phyloP scores from a whole-genome alignment of 2,888 invertebrate species.

The Alviniconcha strummeri region DNA sequence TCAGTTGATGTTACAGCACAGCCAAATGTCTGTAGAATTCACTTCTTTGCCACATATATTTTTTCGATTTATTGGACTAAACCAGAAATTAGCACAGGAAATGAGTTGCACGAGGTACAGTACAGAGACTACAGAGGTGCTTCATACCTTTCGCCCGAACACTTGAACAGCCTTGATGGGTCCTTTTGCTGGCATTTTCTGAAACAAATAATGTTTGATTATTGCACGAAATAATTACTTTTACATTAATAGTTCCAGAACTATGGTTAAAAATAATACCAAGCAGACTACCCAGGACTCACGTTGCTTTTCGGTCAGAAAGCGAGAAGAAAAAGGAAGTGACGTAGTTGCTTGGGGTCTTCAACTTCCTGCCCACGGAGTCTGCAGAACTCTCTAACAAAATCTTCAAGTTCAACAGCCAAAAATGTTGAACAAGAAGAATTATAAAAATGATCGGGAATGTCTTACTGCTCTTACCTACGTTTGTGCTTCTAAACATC shows the following conservation, averaged over 20 bases:
- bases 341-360: constrained; percentile 14
- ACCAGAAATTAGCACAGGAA: no score
- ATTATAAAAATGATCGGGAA: neutral
- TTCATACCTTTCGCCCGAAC: constrained; percentile 66
- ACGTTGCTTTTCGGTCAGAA: constrained; percentile 8
- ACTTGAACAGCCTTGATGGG: constrained; percentile 83
- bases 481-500: no score
- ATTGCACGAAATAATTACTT: no score
- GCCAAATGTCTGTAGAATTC: no score
- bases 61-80: no score
- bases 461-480: no score
- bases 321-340: constrained; percentile 34
- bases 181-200: constrained; percentile 56
- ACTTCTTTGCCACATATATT: no score
- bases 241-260: no score
- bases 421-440: neutral
- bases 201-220: neutral
- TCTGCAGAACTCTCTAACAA: constrained; percentile 3
- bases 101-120: no score
- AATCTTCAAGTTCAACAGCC: neutral
- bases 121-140: no score
- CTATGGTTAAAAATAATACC: no score
- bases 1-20: no score
- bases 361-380: constrained; percentile 31
- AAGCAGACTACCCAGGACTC: neutral